Base-by-base conservation (phyloP, 1,140 invertebrate genomes). In the Procambarus clarkii region DNA sequence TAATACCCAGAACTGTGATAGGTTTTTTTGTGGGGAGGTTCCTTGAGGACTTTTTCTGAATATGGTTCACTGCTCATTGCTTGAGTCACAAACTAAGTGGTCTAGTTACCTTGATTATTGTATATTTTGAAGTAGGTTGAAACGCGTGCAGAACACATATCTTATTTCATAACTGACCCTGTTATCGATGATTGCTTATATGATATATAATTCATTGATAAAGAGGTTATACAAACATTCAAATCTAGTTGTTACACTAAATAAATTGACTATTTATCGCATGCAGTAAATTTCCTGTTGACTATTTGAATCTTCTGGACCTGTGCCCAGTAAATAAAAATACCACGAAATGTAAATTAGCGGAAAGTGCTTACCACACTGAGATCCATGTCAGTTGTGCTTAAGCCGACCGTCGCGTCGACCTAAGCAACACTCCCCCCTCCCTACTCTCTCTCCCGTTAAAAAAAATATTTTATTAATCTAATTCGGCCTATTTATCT, bases 61-160 rank as follows among this genome's bases (percentile, higher is more conserved):
- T 74, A n/a, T 74, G 69, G 69, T 74, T 74, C 69, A 74, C 24
- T 74, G 34, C n/a, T 74, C 24, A 74, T 34, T 4, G 18, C 21
- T 18, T 69, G 18, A 21, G 24, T 74, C 21, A 86, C 71, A 58
- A 86, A n/a, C 54, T 54, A 24, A 54, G 71, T 86, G 71, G 15
- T 69, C 71, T 54, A 69, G 64, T 50, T 50, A 78, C 7, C 9
- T 11, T 60, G n/a, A 15, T n/a, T 58, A 7, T 45, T 48, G 34
- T 79, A 91, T 79, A 79, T 69, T 58, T 91, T 91, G 54, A 91
- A 91, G 82, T 91, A 91, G 89, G 76, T 91, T 85, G 64, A 91
- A 79, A 86, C 76, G 54, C 88, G 80, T 91, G 89, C 89, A 86
- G 58, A 85, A 91, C 54, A 85, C 82, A 91, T 83, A 85, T 79